Evolutionary conservation across 2,888 invertebrate species (phyloP).

Genomic region (Drosophila emarginata): DNA sequence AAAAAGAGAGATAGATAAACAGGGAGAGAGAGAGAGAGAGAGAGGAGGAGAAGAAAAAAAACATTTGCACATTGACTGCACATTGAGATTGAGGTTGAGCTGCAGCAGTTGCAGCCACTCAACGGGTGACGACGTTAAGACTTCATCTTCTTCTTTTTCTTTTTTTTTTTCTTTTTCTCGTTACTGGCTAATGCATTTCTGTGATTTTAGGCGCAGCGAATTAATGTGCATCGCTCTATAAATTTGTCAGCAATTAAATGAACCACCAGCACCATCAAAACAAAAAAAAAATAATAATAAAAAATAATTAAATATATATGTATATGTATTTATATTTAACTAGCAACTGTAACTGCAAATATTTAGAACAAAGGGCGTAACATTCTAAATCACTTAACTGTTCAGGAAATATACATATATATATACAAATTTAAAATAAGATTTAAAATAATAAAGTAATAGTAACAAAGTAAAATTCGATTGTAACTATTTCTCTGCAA

Average conservation of each 20-base stretch:
- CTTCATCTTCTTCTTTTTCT: constrained; percentile 11
- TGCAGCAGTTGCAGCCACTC: constrained; percentile 29
- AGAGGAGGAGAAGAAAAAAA: constrained; percentile 19
- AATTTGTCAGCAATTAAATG: constrained; percentile 80
- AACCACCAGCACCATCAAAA: constrained; percentile 33
- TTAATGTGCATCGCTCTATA: constrained; percentile 80
- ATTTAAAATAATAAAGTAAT: too few species aligned
- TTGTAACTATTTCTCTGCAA: too few species aligned
- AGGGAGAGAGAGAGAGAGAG: too few species aligned
- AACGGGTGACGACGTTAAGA: constrained; percentile 43
- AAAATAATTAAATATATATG: too few species aligned
- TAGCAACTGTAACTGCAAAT: constrained; percentile 3
- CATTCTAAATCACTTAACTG: neutral
- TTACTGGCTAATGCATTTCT: constrained; percentile 68
- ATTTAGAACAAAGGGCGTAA: neutral
- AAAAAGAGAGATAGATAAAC: neutral
- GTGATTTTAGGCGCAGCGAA: constrained; percentile 79
- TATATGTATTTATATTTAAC: neutral
- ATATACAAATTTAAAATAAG: too few species aligned
- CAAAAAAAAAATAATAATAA: constrained; percentile 5
- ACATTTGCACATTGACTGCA: constrained; percentile 70
- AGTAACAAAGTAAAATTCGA: too few species aligned
- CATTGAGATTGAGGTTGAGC: constrained; percentile 61
- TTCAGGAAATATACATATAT: neutral
- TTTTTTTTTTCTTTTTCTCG: constrained; percentile 21